Evolutionary conservation across 2,113 vertebrate genomes (phyloP), one percentile per base, ranked within the genome.

Genomic region (Oenanthe oenanthe): DNA sequence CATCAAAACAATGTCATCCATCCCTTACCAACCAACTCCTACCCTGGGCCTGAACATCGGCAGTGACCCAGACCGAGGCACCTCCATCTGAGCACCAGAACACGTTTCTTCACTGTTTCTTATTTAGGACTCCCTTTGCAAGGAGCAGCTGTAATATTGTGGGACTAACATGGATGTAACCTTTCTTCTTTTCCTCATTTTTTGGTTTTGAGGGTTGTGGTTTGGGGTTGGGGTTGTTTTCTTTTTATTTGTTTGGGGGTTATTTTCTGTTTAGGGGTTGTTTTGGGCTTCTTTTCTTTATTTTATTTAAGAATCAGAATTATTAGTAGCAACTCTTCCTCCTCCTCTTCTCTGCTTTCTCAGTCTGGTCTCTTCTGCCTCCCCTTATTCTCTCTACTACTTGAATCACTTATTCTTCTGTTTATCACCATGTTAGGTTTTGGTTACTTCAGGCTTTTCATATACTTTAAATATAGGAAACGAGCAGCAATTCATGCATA

Each of bases 1-100:
- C 82, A 99, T 99, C 96, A 99, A 99, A 98, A 99, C 99, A 97
- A 99, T 99, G 99, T 99, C 99, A 88, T 99, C 99, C 20, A 99
- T 99, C 97, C 99, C 99, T 43, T 99, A 99, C 97, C 99, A 99
- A 96, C 99, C 99, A 67, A 99, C 99, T 94, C 99, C 99, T n/a
- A 98, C 98, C 91, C 98, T 99, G 97, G 99, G 99, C 98, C 99
- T 99, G 96, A 99, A 99, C 98, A 99, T 99, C 6, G 99, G 99
- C 89, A 99, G 98, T 38, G 99, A 99, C 93, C 99, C 99, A 53
- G 99, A 99, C 98, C 99, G 99, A 98, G 99, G 99, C 98, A 99
- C 99, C 87, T 99, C 99, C 97, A 99, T 99, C 97, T 99, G 97
- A 99, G 97, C 95, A 71, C 91, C 96, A 90, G 57, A 96, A 91